These are phyloP conservation scores for Anagrus nilaparvatae DNA, from an alignment of 1,140 invertebrate species.

Conservation along the genomic window DNA sequence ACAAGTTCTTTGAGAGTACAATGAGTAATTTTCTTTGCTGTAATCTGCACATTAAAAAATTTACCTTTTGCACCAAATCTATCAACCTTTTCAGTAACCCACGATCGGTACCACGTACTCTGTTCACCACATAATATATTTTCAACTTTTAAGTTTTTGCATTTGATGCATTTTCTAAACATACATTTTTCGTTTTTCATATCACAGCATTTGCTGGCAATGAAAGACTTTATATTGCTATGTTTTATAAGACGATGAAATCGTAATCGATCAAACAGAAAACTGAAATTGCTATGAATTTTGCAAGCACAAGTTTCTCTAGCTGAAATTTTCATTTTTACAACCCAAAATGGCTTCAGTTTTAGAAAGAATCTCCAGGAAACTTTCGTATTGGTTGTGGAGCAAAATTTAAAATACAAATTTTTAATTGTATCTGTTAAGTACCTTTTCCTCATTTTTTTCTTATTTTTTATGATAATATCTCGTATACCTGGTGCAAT, in stretches of 20 bases:
- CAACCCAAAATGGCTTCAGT: conserved; percentile 4
- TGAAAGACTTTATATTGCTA: no score
- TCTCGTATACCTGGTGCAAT: background rate
- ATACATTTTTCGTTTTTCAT: conserved; percentile 8
- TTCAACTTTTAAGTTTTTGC: conserved; percentile 4
- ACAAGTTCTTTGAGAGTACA: conserved; percentile 3
- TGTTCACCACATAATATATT: no score
- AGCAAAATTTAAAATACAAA: background rate
- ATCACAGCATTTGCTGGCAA: no score
- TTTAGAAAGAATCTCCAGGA: background rate
- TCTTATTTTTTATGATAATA: background rate
- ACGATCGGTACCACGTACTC: conserved; percentile 2
- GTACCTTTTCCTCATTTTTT: background rate
- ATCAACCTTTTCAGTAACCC: background rate
- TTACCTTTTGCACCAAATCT: conserved; percentile 6
- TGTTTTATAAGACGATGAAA: no score
- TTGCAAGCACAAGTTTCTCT: conserved; percentile 7
- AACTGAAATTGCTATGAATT: conserved; percentile 8
- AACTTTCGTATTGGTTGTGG: background rate
- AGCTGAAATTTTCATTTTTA: background rate
- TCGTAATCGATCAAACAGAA: no score
- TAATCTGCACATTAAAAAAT: conserved; percentile 8
- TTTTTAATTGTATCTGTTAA: background rate
- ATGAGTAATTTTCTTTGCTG: conserved; percentile 3
- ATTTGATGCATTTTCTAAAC: conserved; percentile 3